Conservation (phyloP, 2,113 vertebrate species). For the Athene noctua region DNA sequence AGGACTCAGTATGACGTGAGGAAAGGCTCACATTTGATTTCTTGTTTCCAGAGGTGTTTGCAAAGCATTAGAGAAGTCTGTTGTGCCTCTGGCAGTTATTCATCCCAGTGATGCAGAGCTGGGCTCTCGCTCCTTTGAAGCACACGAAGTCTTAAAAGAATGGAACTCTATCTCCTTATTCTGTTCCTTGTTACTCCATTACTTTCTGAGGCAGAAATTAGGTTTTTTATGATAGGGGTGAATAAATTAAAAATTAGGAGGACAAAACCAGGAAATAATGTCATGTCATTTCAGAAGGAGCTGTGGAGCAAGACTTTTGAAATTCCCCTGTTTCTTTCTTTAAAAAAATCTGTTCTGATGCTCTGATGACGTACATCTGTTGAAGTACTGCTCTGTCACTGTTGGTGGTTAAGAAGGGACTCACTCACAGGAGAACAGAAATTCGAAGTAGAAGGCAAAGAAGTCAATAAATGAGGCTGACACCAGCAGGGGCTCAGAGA, state of each 20-base stretch:
- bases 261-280: not conserved
- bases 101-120: not conserved
- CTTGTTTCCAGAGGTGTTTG: not conserved
- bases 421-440: not conserved
- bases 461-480: not conserved
- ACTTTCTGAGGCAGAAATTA: not conserved
- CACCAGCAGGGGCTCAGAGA: not conserved
- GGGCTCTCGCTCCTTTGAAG: not conserved
- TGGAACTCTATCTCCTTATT: not conserved
- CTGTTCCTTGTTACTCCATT: not conserved
- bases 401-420: not conserved
- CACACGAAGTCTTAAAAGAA: not conserved
- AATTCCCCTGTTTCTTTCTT: not conserved
- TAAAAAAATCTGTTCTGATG: not conserved
- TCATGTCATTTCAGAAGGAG: not conserved
- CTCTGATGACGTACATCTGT: not conserved
- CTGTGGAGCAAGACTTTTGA: not conserved
- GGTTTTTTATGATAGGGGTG: not conserved
- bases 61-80: not conserved
- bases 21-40: not conserved
- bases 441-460: not conserved
- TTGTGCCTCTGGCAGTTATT: not conserved
- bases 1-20: not conserved
- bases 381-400: not conserved
- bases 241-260: not conserved